Conservation (phyloP, 2,113 vertebrate species). For the Pelvicachromis taeniatus region DNA sequence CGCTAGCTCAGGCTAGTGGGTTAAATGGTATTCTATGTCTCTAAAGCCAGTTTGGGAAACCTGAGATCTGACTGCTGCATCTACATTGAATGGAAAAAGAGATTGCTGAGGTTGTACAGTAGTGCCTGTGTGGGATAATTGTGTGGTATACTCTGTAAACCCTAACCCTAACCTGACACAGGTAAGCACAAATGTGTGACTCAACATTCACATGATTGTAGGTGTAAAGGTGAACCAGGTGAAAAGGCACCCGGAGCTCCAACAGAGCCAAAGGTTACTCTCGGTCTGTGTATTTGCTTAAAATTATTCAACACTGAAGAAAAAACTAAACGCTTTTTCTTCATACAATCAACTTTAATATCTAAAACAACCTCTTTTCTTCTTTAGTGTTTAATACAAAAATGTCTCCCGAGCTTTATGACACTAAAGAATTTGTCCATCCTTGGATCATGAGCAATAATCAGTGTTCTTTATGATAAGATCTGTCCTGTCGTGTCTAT, state of each 20-base stretch:
- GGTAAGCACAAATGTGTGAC: background rate
- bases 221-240: background rate
- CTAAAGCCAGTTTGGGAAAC: background rate
- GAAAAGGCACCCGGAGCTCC: background rate
- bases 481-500: too few relatives aligned
- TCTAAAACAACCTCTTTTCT: background rate
- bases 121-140: background rate
- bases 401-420: background rate
- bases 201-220: background rate
- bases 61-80: background rate
- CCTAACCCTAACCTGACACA: background rate
- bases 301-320: background rate
- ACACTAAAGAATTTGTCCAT: background rate
- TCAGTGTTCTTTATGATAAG: background rate
- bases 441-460: background rate
- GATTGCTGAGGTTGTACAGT: background rate
- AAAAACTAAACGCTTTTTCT: background rate
- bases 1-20: background rate
- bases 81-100: background rate
- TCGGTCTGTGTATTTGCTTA: background rate
- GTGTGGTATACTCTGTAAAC: background rate
- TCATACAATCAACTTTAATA: background rate
- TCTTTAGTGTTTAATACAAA: background rate
- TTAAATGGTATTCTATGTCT: background rate
- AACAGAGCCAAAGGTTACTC: background rate